Base-by-base conservation (phyloP, 2,797 vertebrate species). In the Ispidina picta region DNA sequence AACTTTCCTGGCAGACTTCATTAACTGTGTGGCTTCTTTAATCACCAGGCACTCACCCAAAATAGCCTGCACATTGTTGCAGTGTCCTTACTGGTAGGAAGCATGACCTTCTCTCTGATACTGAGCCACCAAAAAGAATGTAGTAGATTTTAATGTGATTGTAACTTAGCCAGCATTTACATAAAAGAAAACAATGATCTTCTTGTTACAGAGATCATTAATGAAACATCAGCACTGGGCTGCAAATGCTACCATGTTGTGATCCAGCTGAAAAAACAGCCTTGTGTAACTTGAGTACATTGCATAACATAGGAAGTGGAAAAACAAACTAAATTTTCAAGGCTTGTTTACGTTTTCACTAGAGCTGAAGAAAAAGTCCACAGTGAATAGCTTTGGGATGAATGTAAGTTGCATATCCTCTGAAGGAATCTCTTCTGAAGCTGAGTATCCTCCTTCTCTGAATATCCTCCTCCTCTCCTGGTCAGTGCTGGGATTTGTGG, bases 181-280 rank as follows among this genome's bases (percentile, higher is more conserved):
- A 78, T 90, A 88, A 85, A 95, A 88, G 75, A 87, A 84, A 94
- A 96, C 93, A 96, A 73, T 94, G 75, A 85, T 93, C 52, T 76
- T 92, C 87, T 96, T 96, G 90, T 96, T 89, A 69, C 16, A 69
- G 70, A 96, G 73, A 96, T 93, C 89, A 94, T 95, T 96, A 95
- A 95, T 92, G 92, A 95, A 96, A 92, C 88, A 88, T 96, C 92
- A 96, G 89, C 48, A 20, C 41, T 54, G 76, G 33, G 83, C 81
- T 86, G 75, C 84, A 95, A 96, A 79, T 51, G 83, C 89, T 87
- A 68, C 90, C 91, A 79, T 66, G 83, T 91, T 96, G 90, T 72
- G 92, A 92, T 83, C 88, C 92, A 95, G 89, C 88, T 95, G 94
- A 88, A 86, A 92, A 97, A 96, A 92, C 74, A 96, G 44, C 82